phyloP scores from a whole-genome alignment of 2,113 vertebrate species.

The Lophura nycthemera region DNA sequence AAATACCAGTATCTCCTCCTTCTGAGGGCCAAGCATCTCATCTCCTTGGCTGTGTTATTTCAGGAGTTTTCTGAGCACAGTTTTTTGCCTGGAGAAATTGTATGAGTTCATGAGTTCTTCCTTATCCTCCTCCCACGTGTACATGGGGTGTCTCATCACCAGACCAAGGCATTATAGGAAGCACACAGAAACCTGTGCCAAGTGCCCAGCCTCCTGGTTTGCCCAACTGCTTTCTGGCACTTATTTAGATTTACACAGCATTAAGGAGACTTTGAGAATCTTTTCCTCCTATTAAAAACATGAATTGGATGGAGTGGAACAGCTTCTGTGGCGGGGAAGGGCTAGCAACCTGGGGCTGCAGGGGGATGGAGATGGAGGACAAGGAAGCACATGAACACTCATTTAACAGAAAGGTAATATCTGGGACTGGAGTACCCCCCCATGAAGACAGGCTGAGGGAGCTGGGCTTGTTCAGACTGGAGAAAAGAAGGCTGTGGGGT shows the following conservation, averaged over 20 bases:
- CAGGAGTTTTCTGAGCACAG: neutral
- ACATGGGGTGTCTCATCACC: neutral
- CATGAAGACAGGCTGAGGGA: too few species aligned
- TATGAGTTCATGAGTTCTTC: neutral
- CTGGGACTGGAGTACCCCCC: too few species aligned
- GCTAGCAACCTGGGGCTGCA: neutral
- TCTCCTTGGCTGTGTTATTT: neutral
- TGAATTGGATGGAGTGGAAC: neutral
- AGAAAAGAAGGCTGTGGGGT: too few species aligned
- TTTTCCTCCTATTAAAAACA: neutral
- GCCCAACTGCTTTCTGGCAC: neutral
- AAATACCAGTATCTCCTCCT: neutral
- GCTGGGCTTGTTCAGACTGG: too few species aligned
- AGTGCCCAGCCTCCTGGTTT: fast-evolving
- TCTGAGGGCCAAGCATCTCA: neutral
- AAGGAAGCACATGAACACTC: neutral
- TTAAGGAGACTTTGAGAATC: neutral
- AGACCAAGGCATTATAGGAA: neutral
- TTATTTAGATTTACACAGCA: neutral
- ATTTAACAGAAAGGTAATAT: neutral
- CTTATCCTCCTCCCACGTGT: neutral
- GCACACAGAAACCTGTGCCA: neutral
- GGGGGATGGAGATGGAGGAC: neutral
- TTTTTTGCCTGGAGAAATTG: neutral
- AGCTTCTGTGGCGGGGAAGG: neutral